These are phyloP conservation scores for Bos javanicus DNA, from an alignment of 2,113 vertebrate species.

Conservation along the genomic window DNA sequence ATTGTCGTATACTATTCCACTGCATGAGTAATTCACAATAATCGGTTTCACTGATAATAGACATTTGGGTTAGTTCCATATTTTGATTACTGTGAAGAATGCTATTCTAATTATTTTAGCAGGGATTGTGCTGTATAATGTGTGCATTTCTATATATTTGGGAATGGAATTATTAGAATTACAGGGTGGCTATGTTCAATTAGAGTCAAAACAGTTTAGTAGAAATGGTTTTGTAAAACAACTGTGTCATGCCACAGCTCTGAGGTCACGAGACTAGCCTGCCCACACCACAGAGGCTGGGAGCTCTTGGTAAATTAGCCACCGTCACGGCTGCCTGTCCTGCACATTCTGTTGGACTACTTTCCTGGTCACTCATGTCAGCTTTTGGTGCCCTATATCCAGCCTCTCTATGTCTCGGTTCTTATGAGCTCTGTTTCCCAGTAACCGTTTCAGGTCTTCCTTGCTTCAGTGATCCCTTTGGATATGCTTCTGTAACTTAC, in stretches of 20 bases:
- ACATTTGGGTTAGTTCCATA: neutral
- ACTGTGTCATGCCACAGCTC: neutral
- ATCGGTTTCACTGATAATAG: neutral
- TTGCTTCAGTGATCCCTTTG: neutral
- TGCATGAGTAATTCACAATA: neutral
- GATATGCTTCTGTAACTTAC: neutral
- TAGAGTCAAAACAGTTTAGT: neutral
- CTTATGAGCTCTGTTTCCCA: neutral
- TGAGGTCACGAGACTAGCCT: neutral
- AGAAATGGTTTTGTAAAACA: neutral
- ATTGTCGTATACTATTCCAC: neutral
- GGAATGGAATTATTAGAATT: neutral
- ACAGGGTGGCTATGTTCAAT: neutral
- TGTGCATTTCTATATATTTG: neutral
- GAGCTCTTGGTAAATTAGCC: neutral
- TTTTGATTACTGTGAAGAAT: neutral
- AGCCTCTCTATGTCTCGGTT: neutral
- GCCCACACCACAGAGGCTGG: neutral
- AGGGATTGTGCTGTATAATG: neutral
- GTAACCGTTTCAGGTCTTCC: neutral
- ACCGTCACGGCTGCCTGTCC: neutral
- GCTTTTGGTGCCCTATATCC: fast-evolving
- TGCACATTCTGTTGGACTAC: fast-evolving
- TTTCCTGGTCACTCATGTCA: neutral
- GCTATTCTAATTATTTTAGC: neutral